phyloP scores from a whole-genome alignment of 1,140 invertebrate species.

The Phymorhynchus buccinoides region DNA sequence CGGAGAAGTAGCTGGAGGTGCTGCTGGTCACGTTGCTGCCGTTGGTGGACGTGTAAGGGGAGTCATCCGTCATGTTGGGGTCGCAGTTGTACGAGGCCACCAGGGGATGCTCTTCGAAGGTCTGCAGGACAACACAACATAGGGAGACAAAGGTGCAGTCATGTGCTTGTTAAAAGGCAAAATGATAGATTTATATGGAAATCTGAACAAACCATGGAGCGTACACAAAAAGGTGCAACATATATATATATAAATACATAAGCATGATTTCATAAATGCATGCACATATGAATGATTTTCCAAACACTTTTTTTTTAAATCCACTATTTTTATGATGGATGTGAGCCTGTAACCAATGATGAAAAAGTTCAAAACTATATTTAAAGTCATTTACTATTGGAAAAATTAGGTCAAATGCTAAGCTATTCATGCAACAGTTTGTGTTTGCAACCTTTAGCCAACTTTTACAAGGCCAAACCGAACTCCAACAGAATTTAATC shows the following conservation, averaged over 20 bases:
- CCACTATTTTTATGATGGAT: too few relatives aligned
- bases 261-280: neutral
- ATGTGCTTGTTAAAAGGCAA: neutral
- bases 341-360: too few relatives aligned
- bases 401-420: too few relatives aligned
- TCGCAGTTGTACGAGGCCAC: conserved; percentile 35
- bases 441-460: too few relatives aligned
- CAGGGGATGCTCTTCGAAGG: conserved; percentile 59
- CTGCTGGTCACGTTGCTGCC: neutral
- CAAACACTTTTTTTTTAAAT: too few relatives aligned
- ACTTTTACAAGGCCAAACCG: too few relatives aligned
- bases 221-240: neutral
- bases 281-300: neutral
- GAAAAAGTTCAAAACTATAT: too few relatives aligned
- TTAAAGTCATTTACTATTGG: too few relatives aligned
- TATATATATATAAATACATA: neutral
- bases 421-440: too few relatives aligned
- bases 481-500: too few relatives aligned
- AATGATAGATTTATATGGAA: neutral
- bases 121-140: conserved; percentile 51
- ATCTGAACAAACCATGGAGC: neutral
- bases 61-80: neutral
- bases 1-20: neutral
- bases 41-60: neutral
- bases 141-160: neutral